Conservation (phyloP, 1,140 invertebrate species). For the Caerostris darwini region DNA sequence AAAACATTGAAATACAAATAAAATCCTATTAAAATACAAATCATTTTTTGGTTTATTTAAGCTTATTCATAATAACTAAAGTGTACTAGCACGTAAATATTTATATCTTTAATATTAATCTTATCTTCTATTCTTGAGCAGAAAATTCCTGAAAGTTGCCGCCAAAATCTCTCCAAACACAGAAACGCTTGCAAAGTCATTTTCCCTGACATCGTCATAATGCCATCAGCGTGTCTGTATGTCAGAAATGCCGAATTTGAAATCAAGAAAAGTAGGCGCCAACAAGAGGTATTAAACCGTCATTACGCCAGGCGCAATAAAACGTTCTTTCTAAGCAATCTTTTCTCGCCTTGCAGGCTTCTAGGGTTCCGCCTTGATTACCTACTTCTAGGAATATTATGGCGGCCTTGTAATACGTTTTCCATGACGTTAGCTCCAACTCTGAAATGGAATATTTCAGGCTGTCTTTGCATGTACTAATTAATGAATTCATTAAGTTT, state of each 20-base stretch:
- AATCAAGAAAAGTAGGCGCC: conserved; percentile 9
- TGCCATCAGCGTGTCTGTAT: background rate
- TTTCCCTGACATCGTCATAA: background rate
- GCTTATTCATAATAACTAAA: too few relatives aligned
- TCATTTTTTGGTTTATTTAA: too few relatives aligned
- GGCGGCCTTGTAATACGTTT: background rate
- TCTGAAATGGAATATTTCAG: background rate
- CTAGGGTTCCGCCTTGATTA: background rate
- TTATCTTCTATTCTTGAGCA: too few relatives aligned
- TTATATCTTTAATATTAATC: too few relatives aligned
- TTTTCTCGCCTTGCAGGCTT: background rate
- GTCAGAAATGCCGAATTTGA: background rate
- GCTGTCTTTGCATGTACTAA: background rate
- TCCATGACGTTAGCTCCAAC: background rate
- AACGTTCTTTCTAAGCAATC: background rate
- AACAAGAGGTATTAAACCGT: conserved; percentile 1
- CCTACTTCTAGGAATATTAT: background rate
- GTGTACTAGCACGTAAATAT: too few relatives aligned
- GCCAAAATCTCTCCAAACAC: background rate
- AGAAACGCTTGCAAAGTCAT: background rate
- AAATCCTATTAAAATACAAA: too few relatives aligned
- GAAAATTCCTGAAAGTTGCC: too few relatives aligned
- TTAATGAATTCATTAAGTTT: conserved; percentile 32
- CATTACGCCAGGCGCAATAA: background rate
- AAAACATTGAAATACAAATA: too few relatives aligned